Conservation (phyloP, 1,140 invertebrate genomes). For the Drosophila oshimai region DNA sequence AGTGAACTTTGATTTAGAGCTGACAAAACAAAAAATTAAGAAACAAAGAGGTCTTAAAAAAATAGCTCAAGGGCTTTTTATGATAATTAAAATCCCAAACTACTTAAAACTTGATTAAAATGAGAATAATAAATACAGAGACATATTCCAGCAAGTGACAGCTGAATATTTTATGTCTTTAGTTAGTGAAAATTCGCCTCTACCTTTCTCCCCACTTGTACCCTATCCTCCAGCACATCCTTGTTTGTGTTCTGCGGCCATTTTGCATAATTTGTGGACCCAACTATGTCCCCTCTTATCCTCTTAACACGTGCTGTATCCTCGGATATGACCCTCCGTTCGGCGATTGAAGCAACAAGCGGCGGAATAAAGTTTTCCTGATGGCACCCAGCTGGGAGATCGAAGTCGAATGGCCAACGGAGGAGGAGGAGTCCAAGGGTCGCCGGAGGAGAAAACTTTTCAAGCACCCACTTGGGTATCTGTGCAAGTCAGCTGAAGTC, state of each 20-base stretch:
- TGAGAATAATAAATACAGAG: too few relatives aligned
- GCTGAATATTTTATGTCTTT: neutral
- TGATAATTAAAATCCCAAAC: too few relatives aligned
- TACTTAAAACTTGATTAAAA: too few relatives aligned
- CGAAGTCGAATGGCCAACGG: neutral
- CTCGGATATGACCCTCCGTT: neutral
- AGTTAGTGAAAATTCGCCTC: neutral
- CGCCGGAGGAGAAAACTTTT: conserved; percentile 4
- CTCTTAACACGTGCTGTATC: conserved; percentile 1
- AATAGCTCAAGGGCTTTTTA: too few relatives aligned
- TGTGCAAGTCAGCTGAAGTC: neutral
- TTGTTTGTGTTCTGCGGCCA: conserved; percentile 21
- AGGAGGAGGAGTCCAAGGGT: conserved; percentile 1
- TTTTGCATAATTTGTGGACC: conserved; percentile 36
- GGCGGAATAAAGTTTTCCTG: conserved; percentile 13
- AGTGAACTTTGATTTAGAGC: too few relatives aligned
- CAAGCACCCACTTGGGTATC: conserved; percentile 9
- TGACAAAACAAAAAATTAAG: too few relatives aligned
- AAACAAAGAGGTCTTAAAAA: too few relatives aligned
- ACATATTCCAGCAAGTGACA: too few relatives aligned
- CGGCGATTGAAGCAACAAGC: conserved; percentile 25
- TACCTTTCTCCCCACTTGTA: neutral
- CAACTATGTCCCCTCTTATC: neutral
- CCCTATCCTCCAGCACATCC: conserved; percentile 1
- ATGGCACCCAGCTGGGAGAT: conserved; percentile 27